A percentile compares a stretch with the other conserved stretches of the same genome.
phyloP scores from a whole-genome alignment of 2,797 vertebrate genomes.

The Poeciliopsis gracilis region DNA sequence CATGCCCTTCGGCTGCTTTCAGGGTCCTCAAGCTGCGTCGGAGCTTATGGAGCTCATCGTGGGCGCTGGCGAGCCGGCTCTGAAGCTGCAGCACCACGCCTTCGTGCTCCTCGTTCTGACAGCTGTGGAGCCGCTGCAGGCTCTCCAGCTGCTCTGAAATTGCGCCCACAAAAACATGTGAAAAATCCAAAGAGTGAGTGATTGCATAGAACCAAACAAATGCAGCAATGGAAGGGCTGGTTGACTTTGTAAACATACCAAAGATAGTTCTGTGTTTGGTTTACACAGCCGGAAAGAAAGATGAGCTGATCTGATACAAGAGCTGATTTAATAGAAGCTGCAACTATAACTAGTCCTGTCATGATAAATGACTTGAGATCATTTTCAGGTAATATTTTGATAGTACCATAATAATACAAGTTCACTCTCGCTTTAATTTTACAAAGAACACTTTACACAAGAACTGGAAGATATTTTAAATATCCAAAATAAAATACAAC shows the following conservation, averaged over 20 bases:
- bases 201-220: conserved; percentile 31
- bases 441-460: too few species aligned
- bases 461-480: too few species aligned
- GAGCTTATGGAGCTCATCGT: conserved; percentile 81
- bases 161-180: conserved; percentile 47
- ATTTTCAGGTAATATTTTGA: too few species aligned
- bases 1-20: conserved; percentile 82
- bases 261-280: conserved; percentile 54
- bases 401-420: too few species aligned
- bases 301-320: conserved; percentile 51
- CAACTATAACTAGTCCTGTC: background rate
- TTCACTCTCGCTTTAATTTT: too few species aligned
- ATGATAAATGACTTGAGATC: too few species aligned
- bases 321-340: conserved; percentile 13
- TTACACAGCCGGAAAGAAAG: conserved; percentile 48
- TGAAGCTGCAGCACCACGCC: conserved; percentile 79
- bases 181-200: conserved; percentile 37
- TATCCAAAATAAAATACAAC: too few species aligned
- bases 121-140: conserved; percentile 78
- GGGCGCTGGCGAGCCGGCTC: conserved; percentile 78
- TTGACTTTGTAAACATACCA: conserved; percentile 64
- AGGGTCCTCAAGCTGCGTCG: conserved; percentile 78
- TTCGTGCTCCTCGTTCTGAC: conserved; percentile 77
- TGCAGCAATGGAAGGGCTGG: conserved; percentile 53
- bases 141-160: conserved; percentile 82